A percentile compares a stretch with the other conserved stretches of the same genome.
These are phyloP conservation scores for Porites lutea DNA, from an alignment of 64 coral and sea anemone genomes.

Conservation along the genomic window DNA sequence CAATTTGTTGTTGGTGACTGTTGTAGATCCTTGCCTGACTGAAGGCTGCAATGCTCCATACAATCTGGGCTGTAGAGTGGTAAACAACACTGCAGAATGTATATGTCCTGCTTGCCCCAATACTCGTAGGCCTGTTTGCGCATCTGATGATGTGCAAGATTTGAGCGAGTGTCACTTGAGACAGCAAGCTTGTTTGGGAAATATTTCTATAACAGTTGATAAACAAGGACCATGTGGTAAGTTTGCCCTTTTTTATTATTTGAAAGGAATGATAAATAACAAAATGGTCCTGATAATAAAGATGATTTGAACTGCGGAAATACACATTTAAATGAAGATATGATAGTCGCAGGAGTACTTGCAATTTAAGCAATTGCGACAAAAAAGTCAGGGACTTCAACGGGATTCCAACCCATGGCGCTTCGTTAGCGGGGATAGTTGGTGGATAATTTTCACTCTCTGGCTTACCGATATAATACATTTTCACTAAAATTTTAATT, in stretches of 20 bases:
- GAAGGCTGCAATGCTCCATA: constrained; percentile 46
- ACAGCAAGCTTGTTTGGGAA: constrained; percentile 49
- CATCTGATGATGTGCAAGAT: constrained; percentile 47
- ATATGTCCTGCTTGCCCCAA: constrained; percentile 54
- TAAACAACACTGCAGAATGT: constrained; percentile 30
- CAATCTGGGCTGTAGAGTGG: constrained; percentile 57
- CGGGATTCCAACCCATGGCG: too few species aligned
- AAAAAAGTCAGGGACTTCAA: too few species aligned
- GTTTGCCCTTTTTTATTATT: not conserved
- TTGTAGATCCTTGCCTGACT: constrained; percentile 59
- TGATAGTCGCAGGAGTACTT: too few species aligned
- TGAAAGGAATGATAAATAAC: too few species aligned
- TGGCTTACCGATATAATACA: too few species aligned
- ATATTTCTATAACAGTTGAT: not conserved
- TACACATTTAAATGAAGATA: too few species aligned
- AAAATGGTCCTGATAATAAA: too few species aligned
- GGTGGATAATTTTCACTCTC: too few species aligned
- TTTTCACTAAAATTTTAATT: not conserved
- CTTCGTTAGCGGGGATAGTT: too few species aligned
- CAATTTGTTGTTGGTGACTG: not conserved
- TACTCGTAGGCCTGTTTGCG: constrained; percentile 36
- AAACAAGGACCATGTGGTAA: constrained; percentile 56
- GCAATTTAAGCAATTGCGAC: too few species aligned
- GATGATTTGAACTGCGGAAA: too few species aligned
- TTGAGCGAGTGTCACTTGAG: constrained; percentile 40